Conservation (phyloP, 2,797 vertebrate genomes). For the Chaenodraco wilsoni region DNA sequence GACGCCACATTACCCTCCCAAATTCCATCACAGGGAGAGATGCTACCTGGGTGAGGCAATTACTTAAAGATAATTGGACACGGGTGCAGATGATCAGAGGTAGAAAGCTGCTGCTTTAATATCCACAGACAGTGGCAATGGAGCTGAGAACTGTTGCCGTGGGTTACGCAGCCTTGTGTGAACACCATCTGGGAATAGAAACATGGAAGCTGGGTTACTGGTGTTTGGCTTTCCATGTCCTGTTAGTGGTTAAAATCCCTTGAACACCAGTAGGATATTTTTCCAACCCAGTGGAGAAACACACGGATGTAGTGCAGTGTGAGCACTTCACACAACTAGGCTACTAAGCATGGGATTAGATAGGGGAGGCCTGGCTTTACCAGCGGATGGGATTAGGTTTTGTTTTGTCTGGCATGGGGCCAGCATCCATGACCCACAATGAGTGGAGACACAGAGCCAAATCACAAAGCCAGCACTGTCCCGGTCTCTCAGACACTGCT, state of each 20-base stretch:
- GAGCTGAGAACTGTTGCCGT: conserved; percentile 25
- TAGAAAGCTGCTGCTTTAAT: conserved; percentile 72
- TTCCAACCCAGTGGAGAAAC: conserved; percentile 75
- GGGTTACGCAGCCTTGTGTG: conserved; percentile 42
- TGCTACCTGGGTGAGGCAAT: conserved; percentile 73
- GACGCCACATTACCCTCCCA: conserved; percentile 68
- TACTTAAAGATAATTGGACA: conserved; percentile 80
- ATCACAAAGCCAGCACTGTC: conserved; percentile 58
- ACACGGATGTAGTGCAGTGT: conserved; percentile 73
- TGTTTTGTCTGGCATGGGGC: conserved; percentile 76
- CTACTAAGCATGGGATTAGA: conserved; percentile 78
- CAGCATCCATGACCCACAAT: conserved; percentile 70
- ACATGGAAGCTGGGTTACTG: conserved; percentile 11
- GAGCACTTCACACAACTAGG: conserved; percentile 77
- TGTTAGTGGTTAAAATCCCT: conserved; percentile 36
- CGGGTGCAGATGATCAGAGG: conserved; percentile 80
- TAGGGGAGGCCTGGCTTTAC: conserved; percentile 69
- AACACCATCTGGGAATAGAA: conserved; percentile 50
- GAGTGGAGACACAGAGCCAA: conserved; percentile 52
- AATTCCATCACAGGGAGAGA: conserved; percentile 71
- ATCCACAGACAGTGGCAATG: conserved; percentile 45
- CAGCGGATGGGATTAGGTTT: conserved; percentile 81
- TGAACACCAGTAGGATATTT: conserved; percentile 59
- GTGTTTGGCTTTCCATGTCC: conserved; percentile 15
- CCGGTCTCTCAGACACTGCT: conserved; percentile 37